These are phyloP conservation scores for Taenaris catops DNA, from an alignment of 2,888 invertebrate genomes.

Conservation along the genomic window DNA sequence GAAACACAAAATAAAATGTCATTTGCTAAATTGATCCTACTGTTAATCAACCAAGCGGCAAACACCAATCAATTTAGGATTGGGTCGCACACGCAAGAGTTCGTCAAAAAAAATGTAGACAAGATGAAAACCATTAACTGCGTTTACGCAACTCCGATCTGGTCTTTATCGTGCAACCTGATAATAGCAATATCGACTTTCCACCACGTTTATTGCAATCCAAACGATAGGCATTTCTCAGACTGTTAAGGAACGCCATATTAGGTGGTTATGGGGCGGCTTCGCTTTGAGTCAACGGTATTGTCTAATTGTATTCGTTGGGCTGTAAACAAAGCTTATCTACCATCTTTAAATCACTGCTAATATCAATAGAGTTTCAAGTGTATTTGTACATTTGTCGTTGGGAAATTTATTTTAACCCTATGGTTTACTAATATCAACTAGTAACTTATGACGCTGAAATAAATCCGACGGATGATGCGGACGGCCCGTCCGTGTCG, in stretches of 20 bases:
- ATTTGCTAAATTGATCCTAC: too few species aligned
- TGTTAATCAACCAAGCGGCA: too few species aligned
- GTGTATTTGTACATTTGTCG: slow-evolving; percentile 11
- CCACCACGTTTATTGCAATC: slow-evolving; percentile 23
- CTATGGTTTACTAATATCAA: too few species aligned
- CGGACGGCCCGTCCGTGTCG: too few species aligned
- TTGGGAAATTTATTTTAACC: slow-evolving; percentile 4
- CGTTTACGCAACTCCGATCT: too few species aligned
- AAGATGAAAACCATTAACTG: too few species aligned
- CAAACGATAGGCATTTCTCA: slow-evolving; percentile 22
- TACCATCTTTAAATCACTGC: slow-evolving; percentile 23
- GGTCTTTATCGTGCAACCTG: slow-evolving; percentile 6
- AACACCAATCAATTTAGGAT: too few species aligned
- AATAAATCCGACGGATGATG: too few species aligned
- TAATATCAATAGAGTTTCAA: slow-evolving; percentile 14
- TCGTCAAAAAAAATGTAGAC: too few species aligned
- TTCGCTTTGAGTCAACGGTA: slow-evolving; percentile 22
- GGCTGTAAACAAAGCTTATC: slow-evolving; percentile 30
- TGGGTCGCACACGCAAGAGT: too few species aligned
- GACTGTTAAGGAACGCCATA: slow-evolving; percentile 22
- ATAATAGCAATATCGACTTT: slow-evolving; percentile 21
- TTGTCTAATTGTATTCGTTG: slow-evolving; percentile 29
- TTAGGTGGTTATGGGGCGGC: slow-evolving; percentile 24
- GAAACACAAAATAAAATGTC: too few species aligned
- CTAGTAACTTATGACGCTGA: too few species aligned